phyloP scores from a whole-genome alignment of 2,113 vertebrate species.

The Leucosticte australis region DNA sequence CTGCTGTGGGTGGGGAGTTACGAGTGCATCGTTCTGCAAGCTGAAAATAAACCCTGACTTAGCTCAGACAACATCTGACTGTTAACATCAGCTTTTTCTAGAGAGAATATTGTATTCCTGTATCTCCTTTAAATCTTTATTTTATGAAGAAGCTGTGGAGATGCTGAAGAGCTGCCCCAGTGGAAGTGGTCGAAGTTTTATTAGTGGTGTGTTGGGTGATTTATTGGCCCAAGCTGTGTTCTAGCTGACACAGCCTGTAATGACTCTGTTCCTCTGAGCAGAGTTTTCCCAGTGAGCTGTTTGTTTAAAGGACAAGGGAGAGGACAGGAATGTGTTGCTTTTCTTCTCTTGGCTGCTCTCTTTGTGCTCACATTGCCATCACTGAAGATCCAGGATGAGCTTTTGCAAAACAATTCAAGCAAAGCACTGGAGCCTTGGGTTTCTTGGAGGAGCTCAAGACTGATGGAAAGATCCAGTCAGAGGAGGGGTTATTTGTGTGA shows the following conservation, averaged over 20 bases:
- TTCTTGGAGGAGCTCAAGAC: neutral
- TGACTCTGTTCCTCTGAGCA: neutral
- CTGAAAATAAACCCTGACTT: neutral
- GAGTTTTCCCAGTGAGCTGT: neutral
- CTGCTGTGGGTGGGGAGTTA: neutral
- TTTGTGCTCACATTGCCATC: neutral
- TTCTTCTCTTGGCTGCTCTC: neutral
- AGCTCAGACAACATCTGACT: neutral
- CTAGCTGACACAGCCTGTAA: neutral
- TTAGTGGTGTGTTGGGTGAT: neutral
- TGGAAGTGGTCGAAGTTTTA: neutral
- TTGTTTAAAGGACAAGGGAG: constrained; percentile 5
- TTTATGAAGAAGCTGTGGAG: neutral
- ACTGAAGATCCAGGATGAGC: neutral
- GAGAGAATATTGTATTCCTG: neutral
- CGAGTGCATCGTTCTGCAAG: neutral
- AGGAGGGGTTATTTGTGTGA: neutral
- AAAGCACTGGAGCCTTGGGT: neutral
- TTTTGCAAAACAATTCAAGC: neutral
- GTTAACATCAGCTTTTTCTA: neutral
- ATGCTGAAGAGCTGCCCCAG: neutral
- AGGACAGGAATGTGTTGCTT: constrained; percentile 26
- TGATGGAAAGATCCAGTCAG: neutral
- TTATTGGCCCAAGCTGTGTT: neutral
- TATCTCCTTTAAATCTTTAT: neutral